phyloP scores from a whole-genome alignment of 2,888 invertebrate genomes.

The Aleiodes testaceus region DNA sequence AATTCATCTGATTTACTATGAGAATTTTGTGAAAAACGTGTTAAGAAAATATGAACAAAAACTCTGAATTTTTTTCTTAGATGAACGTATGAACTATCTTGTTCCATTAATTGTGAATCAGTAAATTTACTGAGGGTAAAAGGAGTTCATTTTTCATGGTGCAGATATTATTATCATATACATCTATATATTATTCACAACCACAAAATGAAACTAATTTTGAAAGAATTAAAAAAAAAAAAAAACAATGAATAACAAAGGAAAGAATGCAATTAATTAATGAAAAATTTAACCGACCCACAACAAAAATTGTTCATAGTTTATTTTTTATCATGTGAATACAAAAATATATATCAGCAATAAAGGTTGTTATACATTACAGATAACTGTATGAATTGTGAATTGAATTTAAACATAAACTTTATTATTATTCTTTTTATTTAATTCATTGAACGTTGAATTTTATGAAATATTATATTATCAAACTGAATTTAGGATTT shows the following conservation, averaged over 20 bases:
- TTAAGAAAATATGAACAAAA: slow-evolving; percentile 11
- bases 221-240: slow-evolving; percentile 16
- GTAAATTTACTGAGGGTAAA: slow-evolving; percentile 37
- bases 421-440: slow-evolving; percentile 1
- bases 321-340: slow-evolving; percentile 82
- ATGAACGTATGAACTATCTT: slow-evolving; percentile 24
- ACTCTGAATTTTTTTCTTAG: slow-evolving; percentile 13
- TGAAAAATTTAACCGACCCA: slow-evolving; percentile 39
- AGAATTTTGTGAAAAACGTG: slow-evolving; percentile 22
- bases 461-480: slow-evolving; percentile 9
- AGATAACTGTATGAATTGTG: slow-evolving; percentile 43
- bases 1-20: slow-evolving; percentile 10
- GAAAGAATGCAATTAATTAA: slow-evolving; percentile 47
- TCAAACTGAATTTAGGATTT: slow-evolving; percentile 25
- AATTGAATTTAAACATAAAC: slow-evolving; percentile 16
- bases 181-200: slow-evolving; percentile 36
- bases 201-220: slow-evolving; percentile 15
- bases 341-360: slow-evolving; percentile 76
- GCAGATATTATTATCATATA: slow-evolving; percentile 37
- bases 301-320: slow-evolving; percentile 76
- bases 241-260: slow-evolving; percentile 28
- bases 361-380: slow-evolving; percentile 77
- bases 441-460: neutral
- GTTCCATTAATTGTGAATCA: slow-evolving; percentile 27
- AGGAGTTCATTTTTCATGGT: slow-evolving; percentile 34